These are phyloP conservation scores for Polymixis lichenea DNA, from an alignment of 2,888 invertebrate species.

Conservation along the genomic window DNA sequence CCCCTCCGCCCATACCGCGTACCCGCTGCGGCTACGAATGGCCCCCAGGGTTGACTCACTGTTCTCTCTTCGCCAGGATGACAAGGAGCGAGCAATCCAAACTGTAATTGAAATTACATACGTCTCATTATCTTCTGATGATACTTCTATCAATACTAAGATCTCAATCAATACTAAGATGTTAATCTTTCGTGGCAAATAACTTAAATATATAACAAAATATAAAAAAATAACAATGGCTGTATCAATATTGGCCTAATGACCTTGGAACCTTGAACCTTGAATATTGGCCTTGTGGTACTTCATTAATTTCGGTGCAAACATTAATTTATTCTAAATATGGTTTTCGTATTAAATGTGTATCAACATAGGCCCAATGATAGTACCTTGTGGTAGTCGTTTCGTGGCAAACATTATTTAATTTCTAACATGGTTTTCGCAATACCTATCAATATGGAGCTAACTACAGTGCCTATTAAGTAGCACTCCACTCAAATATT, in stretches of 20 bases:
- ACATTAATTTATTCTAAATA: neutral
- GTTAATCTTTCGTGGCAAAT: neutral
- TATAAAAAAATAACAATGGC: neutral
- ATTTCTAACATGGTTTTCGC: neutral
- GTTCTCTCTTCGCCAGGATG: conserved; percentile 91
- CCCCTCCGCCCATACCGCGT: conserved; percentile 96
- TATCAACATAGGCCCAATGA: neutral
- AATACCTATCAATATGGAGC: neutral
- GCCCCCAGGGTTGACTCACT: conserved; percentile 93
- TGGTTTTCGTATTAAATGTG: neutral
- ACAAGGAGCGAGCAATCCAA: conserved; percentile 93
- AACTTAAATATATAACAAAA: neutral
- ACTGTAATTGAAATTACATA: conserved; percentile 86
- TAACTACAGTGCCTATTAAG: neutral
- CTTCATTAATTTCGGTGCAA: neutral
- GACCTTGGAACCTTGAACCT: too few relatives aligned
- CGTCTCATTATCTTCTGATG: neutral
- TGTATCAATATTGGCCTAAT: neutral
- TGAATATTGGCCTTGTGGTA: conserved; percentile 18
- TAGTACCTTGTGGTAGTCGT: neutral
- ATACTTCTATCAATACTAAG: neutral
- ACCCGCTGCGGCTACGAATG: conserved; percentile 94
- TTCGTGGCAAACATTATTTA: neutral
- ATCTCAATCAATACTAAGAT: too few relatives aligned
- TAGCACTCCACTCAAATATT: neutral